Percentiles rank a stretch among this genome's conserved stretches.
phyloP scores from a whole-genome alignment of 2,888 invertebrate genomes.

The Callosobruchus maculatus region DNA sequence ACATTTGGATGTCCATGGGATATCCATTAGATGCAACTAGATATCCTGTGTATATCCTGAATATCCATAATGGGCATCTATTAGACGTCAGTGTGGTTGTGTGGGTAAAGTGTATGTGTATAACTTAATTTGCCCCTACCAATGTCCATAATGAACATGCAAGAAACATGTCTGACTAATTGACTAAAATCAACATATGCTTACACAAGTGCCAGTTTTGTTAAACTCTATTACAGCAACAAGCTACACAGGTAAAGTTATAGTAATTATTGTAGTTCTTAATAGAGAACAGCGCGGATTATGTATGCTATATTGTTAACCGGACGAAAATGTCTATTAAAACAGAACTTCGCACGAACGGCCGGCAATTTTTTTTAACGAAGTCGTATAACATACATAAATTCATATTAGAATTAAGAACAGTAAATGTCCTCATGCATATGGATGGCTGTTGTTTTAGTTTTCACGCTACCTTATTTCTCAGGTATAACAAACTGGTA shows the following conservation, averaged over 20 bases:
- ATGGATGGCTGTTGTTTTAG: conserved; percentile 25
- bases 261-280: background rate
- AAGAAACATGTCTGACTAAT: background rate
- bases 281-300: background rate
- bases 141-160: background rate
- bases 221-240: conserved; percentile 19
- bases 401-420: conserved; percentile 26
- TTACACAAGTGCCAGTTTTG: conserved; percentile 9
- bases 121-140: background rate
- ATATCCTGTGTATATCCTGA: too few species aligned
- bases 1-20: too few species aligned
- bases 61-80: too few species aligned
- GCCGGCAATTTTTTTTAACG: conserved; percentile 21
- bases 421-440: conserved; percentile 25
- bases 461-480: conserved; percentile 7
- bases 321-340: conserved; percentile 4
- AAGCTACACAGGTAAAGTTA: conserved; percentile 19
- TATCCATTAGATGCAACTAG: too few species aligned
- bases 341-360: background rate
- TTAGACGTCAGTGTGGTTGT: too few species aligned
- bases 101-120: too few species aligned
- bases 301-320: conserved; percentile 4
- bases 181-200: background rate
- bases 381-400: conserved; percentile 16
- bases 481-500: background rate